Percentiles rank a stretch among this genome's conserved stretches.
phyloP scores from a whole-genome alignment of 2,888 invertebrate genomes.

The Cephus pulcher region DNA sequence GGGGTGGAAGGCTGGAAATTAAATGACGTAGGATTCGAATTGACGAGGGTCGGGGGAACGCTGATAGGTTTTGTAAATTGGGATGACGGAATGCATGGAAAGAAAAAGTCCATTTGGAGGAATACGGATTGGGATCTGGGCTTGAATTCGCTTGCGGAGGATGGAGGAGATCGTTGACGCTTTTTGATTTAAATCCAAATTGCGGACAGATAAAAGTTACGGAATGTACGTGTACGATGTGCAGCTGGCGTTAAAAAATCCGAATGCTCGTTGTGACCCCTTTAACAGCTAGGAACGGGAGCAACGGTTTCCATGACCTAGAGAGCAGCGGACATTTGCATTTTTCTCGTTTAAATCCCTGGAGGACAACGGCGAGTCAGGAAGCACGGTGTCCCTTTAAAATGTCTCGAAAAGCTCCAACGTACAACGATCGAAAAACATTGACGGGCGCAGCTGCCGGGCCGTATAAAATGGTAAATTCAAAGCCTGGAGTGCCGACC shows the following conservation, averaged over 20 bases:
- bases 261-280: neutral
- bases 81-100: no score
- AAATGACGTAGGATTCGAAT: no score
- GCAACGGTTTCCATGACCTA: slow-evolving; percentile 48
- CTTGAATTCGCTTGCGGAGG: neutral
- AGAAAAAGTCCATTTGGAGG: no score
- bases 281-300: slow-evolving; percentile 1
- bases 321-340: slow-evolving; percentile 36
- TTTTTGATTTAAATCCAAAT: neutral
- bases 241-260: slow-evolving; percentile 1
- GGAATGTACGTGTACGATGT: neutral
- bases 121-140: no score
- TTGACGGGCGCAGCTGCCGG: neutral
- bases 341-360: slow-evolving; percentile 45
- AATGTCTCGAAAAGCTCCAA: slow-evolving; percentile 17
- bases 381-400: slow-evolving; percentile 44
- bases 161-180: neutral
- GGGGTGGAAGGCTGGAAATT: no score
- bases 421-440: slow-evolving; percentile 4
- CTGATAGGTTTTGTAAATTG: no score
- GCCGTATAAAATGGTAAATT: neutral
- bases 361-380: slow-evolving; percentile 28
- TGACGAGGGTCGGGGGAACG: no score
- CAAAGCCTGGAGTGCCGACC: neutral
- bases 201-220: neutral